Base-by-base conservation (phyloP, 2,888 invertebrate genomes). In the Eupithecia exiguata region DNA sequence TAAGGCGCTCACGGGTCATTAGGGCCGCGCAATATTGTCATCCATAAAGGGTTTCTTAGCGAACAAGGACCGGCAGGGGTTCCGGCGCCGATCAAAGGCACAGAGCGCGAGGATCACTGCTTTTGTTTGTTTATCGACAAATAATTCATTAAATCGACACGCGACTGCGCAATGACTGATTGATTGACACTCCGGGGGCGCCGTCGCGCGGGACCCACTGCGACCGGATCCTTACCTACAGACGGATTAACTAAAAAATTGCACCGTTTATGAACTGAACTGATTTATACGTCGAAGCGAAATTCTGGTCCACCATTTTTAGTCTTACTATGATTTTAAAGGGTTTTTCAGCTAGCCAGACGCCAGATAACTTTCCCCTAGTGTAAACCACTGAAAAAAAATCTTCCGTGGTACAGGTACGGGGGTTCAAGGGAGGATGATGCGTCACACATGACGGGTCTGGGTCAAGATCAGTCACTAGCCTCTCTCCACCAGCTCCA, bases 131-230 rank as follows among this genome's bases (percentile, higher is more conserved):
- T 85, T 87, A 86, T 87, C 87, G 88, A 84, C 87, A 85, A 86
- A 86, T 84, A 81, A 86, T 84, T 89, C 88, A 87, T 89, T 89
- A 89, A 77, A 82, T 83, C 84, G 90, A 84, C 91, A 91, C 92
- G 92, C 86, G 92, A 82, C 83, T 80, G 82, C 84, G 84, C 86
- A 83, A 84, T 79, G 77, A 80, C 75, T 82, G 86, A 86, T 83
- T 84, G 86, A 87, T 86, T 83, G 86, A 83, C 84, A 80, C 82
- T 77, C 81, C 72, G 74, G 71, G 35, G 65, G 65, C 71, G 72
- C 43, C 38, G 68, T 62, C 66, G 73, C 74, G 67, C 71, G 58
- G 38, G 69, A 61, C 30, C 67, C 61, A 46, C 58, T 40, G 61
- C 21, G 68, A 21, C 61, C 16, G 61, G 16, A 14, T 21, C 12